Percentiles rank a stretch among this genome's conserved stretches.
Conservation (phyloP, 2,113 vertebrate genomes). For the Vireo altiloquus region DNA sequence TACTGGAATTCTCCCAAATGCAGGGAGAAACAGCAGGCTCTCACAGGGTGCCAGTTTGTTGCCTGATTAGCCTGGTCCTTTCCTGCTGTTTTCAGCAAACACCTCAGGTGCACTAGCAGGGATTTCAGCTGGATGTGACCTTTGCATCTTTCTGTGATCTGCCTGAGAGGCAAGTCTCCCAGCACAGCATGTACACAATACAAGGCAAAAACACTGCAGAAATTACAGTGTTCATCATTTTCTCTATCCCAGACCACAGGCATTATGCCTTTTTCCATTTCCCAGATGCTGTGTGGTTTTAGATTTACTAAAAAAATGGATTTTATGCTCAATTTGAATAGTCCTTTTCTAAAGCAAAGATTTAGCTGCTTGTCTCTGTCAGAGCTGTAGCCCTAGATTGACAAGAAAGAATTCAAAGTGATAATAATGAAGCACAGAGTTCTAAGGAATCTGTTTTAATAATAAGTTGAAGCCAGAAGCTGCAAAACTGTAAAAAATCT, state of each 20-base stretch:
- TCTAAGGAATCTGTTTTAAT: not conserved
- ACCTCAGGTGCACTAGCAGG: not conserved
- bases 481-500: not conserved
- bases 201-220: not conserved
- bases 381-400: not conserved
- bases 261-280: not conserved
- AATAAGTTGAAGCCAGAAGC: not conserved
- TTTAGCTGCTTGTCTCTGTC: not conserved
- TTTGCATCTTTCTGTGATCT: conserved; percentile 11
- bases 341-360: not conserved
- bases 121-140: conserved; percentile 21
- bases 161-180: not conserved
- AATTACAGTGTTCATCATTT: not conserved
- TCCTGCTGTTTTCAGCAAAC: not conserved
- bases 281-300: not conserved
- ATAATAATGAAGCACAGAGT: not conserved
- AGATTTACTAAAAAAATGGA: not conserved
- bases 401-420: not conserved
- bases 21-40: not conserved
- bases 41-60: not conserved
- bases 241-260: not conserved
- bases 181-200: not conserved
- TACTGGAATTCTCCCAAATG: not conserved
- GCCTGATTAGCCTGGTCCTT: not conserved
- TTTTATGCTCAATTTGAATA: not conserved